Base-by-base conservation (phyloP, 2,113 vertebrate genomes). In the Nothocercus julius region DNA sequence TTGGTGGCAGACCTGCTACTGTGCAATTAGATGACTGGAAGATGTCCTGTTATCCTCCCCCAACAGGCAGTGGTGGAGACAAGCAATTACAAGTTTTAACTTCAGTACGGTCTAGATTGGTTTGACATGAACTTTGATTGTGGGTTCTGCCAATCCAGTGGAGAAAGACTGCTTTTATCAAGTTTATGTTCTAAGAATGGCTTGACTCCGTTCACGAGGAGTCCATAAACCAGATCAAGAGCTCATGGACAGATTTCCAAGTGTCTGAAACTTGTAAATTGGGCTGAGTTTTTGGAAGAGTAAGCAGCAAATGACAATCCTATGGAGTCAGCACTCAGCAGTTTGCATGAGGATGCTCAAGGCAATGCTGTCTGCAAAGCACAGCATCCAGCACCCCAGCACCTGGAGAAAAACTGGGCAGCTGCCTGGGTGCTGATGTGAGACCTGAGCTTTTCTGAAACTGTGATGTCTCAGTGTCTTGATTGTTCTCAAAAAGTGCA, bases 181-280 rank as follows among this genome's bases (percentile, higher is more conserved):
- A 83, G 32, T 62, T 85, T 76, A 58, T 64, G 51, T 94, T 93
- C 91, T 64, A 94, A 81, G 89, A 87, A 93, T 67, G 85, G 67
- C 85, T 92, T 47, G 7, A 51, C 32, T 89, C 63, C 79, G 38
- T 62, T 92, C 1, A 0, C 74, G 85, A 74, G 28, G 87, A 96
- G 54, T 38, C 45, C 85, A 27, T 45, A 74, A 89, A 81, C 59
- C 73, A 56, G 79, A 83, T 90, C 93, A 90, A 91, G 68, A 85
- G 59, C 82, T 85, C 89, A 91, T 53, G 58, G 36, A 53, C 56
- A 63, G 92, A 79, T 84, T 94, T 88, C 47, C 36, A 20, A 7
- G 53, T n/a, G 5, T 89, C 76, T 89, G 49, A 76, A 92, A 80
- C 66, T 49, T 62, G 40, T 82, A 76, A 92, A 85, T 89, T 82